These are phyloP conservation scores for Brenthis daphne DNA, from an alignment of 2,888 invertebrate genomes.

Conservation along the genomic window DNA sequence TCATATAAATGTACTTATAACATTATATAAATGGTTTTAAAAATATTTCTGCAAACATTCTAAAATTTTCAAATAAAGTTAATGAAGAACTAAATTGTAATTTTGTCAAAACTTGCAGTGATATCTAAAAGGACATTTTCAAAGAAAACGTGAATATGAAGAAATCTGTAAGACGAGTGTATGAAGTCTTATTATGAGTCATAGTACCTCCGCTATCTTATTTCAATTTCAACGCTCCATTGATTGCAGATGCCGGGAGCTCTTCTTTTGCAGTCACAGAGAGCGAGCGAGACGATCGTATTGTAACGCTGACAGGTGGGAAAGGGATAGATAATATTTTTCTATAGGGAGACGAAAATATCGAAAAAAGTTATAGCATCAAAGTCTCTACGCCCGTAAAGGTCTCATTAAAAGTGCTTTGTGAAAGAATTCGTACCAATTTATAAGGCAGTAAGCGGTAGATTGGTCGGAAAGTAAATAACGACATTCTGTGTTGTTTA, in stretches of 20 bases:
- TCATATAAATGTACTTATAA: too few species aligned
- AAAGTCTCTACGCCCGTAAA: conserved; percentile 72
- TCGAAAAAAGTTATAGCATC: conserved; percentile 80
- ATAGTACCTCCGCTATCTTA: conserved; percentile 75
- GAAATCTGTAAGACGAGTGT: conserved; percentile 38
- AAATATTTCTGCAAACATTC: too few species aligned
- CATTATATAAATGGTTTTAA: too few species aligned
- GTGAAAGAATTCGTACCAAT: conserved; percentile 75
- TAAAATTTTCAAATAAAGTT: too few species aligned
- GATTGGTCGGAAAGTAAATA: conserved; percentile 73
- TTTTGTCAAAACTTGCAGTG: not conserved
- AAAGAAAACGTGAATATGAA: conserved; percentile 21
- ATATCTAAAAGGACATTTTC: conserved; percentile 3
- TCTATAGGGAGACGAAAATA: conserved; percentile 71
- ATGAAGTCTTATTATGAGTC: conserved; percentile 56
- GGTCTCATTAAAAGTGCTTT: conserved; percentile 80
- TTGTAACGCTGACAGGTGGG: conserved; percentile 44
- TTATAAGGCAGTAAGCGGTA: conserved; percentile 70
- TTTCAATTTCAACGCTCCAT: conserved; percentile 81
- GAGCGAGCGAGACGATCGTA: conserved; percentile 55
- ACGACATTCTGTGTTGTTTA: conserved; percentile 65
- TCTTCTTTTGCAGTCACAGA: conserved; percentile 66
- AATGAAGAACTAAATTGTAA: not conserved
- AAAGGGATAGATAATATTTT: conserved; percentile 62
- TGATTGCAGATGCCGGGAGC: conserved; percentile 78